phyloP scores from a whole-genome alignment of 2,888 invertebrate species.

The Troides oblongomaculatus region DNA sequence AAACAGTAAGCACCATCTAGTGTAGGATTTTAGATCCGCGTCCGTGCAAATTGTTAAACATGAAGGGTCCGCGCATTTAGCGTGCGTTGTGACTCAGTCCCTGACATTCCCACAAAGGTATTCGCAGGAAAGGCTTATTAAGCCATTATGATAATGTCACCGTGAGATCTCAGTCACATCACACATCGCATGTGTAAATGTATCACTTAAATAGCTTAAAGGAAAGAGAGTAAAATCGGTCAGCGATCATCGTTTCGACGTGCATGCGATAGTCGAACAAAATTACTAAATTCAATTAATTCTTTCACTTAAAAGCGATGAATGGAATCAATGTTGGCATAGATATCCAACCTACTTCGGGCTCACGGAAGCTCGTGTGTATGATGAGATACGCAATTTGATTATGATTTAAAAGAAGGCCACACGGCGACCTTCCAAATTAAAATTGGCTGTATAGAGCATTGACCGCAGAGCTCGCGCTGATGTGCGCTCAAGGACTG shows the following conservation, averaged over 20 bases:
- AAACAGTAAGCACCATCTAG: conserved; percentile 32
- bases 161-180: conserved; percentile 50
- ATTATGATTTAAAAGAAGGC: conserved; percentile 72
- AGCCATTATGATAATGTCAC: conserved; percentile 66
- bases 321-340: conserved; percentile 65
- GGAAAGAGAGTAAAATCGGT: conserved; percentile 39
- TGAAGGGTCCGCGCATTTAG: conserved; percentile 58
- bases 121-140: conserved; percentile 68
- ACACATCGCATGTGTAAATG: conserved; percentile 15
- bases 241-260: conserved; percentile 44
- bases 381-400: conserved; percentile 53
- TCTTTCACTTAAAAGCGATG: conserved; percentile 54
- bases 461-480: conserved; percentile 54
- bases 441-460: conserved; percentile 59
- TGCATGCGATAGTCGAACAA: conserved; percentile 39
- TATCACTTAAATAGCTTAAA: conserved; percentile 6
- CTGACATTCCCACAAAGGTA: conserved; percentile 71
- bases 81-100: conserved; percentile 60
- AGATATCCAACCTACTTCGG: conserved; percentile 74
- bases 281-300: conserved; percentile 55
- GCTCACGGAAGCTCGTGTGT: conserved; percentile 69
- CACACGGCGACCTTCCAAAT: conserved; percentile 74
- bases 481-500: conserved; percentile 29
- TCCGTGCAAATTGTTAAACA: conserved; percentile 42
- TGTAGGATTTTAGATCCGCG: conserved; percentile 37